phyloP scores from a whole-genome alignment of 2,797 vertebrate genomes.

The Mus caroli region DNA sequence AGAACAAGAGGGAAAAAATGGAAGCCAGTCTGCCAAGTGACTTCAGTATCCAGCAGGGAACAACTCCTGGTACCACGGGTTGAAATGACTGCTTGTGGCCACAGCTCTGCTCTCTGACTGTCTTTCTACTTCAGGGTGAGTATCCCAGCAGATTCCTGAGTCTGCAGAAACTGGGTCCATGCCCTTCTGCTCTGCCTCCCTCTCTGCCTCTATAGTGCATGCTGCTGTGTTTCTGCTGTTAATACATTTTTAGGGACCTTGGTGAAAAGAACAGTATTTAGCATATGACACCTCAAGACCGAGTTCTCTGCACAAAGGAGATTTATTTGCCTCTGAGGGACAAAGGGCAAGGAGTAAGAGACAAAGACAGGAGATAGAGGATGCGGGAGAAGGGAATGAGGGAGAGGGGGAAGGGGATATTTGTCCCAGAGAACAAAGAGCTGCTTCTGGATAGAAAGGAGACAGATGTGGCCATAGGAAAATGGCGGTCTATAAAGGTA shows the following conservation, averaged over 20 bases:
- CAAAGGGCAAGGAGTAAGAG: background rate
- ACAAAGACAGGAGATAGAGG: background rate
- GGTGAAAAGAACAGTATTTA: background rate
- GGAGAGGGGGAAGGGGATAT: background rate
- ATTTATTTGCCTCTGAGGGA: background rate
- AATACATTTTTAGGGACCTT: background rate
- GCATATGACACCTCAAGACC: background rate
- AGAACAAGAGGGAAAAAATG: background rate
- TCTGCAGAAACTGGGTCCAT: background rate
- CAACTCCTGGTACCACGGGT: background rate
- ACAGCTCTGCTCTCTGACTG: background rate
- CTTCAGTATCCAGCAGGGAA: background rate
- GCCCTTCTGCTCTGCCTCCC: background rate
- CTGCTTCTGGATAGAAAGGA: background rate
- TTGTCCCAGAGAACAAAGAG: background rate
- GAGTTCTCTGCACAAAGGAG: background rate
- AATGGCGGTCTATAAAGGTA: background rate
- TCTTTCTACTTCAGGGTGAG: background rate
- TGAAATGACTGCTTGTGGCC: background rate
- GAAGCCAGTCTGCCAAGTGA: background rate
- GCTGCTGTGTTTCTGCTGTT: background rate
- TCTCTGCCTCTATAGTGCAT: background rate
- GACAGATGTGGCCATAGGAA: background rate
- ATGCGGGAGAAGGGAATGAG: background rate
- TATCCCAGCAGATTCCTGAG: background rate